Conservation (phyloP, 2,113 vertebrate species). For the Peromyscus polionotus region DNA sequence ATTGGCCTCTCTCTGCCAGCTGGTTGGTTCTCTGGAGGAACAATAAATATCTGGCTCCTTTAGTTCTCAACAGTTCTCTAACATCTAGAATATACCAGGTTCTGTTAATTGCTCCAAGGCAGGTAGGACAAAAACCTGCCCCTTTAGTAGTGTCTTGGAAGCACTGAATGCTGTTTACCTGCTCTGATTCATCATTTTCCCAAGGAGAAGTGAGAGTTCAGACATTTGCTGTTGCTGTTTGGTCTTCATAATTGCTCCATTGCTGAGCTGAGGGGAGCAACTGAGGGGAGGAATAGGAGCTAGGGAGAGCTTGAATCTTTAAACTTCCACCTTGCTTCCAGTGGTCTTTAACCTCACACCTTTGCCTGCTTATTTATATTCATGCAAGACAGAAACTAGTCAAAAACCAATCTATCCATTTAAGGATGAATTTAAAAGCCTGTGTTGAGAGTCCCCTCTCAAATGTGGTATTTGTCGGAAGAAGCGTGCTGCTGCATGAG, state of each 20-base stretch:
- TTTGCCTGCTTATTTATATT: neutral
- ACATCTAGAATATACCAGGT: neutral
- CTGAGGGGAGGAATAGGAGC: neutral
- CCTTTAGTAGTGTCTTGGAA: neutral
- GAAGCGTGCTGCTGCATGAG: neutral
- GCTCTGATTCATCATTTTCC: neutral
- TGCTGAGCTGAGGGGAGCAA: neutral
- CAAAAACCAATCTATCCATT: neutral
- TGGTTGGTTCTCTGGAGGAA: neutral
- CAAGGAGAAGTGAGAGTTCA: neutral
- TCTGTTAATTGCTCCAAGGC: neutral
- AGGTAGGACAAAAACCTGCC: neutral
- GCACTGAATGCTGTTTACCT: neutral
- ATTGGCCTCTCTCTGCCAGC: neutral
- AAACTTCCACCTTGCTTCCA: neutral
- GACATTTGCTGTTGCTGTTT: neutral
- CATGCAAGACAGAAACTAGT: neutral
- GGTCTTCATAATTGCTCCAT: neutral
- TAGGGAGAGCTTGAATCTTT: neutral
- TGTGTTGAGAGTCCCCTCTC: neutral
- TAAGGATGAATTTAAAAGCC: neutral
- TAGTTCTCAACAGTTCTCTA: neutral
- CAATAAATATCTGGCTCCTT: neutral
- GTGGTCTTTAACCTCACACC: too few relatives aligned
- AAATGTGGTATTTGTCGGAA: neutral